Conservation (phyloP, 2,888 invertebrate genomes). For the Drosophila kambysellisi region DNA sequence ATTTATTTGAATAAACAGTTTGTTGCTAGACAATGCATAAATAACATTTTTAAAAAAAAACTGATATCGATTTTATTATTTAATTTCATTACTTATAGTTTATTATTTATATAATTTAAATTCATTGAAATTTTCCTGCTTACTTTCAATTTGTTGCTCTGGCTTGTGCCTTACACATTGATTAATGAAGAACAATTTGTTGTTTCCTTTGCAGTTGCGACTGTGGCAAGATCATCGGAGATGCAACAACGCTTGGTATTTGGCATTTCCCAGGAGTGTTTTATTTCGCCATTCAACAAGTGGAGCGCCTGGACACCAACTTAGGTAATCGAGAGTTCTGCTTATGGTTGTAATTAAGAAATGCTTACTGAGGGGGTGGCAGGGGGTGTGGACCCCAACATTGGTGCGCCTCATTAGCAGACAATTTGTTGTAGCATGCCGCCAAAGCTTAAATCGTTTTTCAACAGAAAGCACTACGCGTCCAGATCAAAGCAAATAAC, state of each 20-base stretch:
- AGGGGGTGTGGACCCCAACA: slow-evolving; percentile 30
- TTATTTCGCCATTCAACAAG: slow-evolving; percentile 44
- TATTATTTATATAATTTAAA: neutral
- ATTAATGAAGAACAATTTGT: slow-evolving; percentile 26
- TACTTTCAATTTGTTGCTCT: neutral
- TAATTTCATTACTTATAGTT: neutral
- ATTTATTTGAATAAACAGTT: neutral
- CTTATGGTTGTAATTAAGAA: slow-evolving; percentile 70
- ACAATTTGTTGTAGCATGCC: slow-evolving; percentile 71
- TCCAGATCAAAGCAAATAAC: neutral
- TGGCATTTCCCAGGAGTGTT: slow-evolving; percentile 65
- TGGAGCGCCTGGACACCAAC: slow-evolving; percentile 23
- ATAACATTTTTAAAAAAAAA: too few species aligned
- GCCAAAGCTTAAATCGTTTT: slow-evolving; percentile 20
- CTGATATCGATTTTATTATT: neutral
- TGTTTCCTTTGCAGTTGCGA: slow-evolving; percentile 31
- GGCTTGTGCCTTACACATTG: neutral
- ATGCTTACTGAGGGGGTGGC: neutral
- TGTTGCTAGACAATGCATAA: neutral
- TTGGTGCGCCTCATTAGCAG: slow-evolving; percentile 69
- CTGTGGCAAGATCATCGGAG: slow-evolving; percentile 33
- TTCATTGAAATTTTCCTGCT: neutral
- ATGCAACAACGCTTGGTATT: slow-evolving; percentile 29
- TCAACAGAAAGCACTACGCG: slow-evolving; percentile 18
- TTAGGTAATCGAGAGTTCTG: slow-evolving; percentile 54